Percentiles rank a stretch among this genome's conserved stretches.
phyloP scores from a whole-genome alignment of 2,888 invertebrate genomes.

The Philhelius pedissequus region DNA sequence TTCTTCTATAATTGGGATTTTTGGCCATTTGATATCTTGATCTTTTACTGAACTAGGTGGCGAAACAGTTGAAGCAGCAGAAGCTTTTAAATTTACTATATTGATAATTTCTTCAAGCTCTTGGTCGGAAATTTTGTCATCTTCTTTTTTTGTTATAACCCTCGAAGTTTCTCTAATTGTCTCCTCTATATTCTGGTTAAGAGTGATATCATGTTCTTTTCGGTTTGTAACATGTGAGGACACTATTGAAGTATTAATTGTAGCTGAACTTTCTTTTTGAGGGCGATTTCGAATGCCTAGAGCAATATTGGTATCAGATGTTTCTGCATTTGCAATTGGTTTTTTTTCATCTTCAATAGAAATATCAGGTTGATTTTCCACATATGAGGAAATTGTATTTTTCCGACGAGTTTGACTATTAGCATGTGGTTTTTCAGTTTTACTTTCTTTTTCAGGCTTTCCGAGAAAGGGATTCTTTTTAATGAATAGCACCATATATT shows the following conservation, averaged over 20 bases:
- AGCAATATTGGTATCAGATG: not conserved
- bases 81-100: not conserved
- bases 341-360: not conserved
- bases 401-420: not conserved
- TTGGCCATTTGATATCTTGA: not conserved
- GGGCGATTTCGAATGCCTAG: not conserved
- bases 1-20: not conserved
- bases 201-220: not conserved
- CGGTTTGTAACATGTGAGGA: not conserved
- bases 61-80: not conserved
- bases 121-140: not conserved
- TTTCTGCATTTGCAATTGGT: not conserved
- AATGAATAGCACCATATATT: slow-evolving; percentile 27
- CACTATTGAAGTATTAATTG: not conserved
- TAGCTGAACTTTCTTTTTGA: not conserved
- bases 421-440: not conserved
- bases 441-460: not conserved
- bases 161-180: not conserved
- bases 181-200: not conserved
- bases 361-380: not conserved
- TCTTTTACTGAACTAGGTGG: not conserved
- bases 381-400: not conserved
- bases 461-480: slow-evolving; percentile 13
- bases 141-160: not conserved
- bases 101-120: not conserved